phyloP scores from a whole-genome alignment of 1,140 invertebrate species.

The Leucophenga varia region DNA sequence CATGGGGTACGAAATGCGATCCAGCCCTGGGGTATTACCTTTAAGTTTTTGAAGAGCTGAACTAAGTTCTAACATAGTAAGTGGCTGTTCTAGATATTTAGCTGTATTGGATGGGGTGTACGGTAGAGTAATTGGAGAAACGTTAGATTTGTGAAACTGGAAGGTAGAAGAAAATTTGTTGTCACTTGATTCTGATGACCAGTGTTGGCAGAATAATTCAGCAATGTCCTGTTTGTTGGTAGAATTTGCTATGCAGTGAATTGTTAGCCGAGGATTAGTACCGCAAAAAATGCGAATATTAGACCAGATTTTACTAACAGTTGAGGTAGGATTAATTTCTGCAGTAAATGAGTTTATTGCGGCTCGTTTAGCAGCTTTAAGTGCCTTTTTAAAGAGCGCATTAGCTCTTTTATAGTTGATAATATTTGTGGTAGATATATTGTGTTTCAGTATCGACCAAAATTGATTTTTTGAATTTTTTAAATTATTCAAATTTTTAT shows the following conservation, averaged over 20 bases:
- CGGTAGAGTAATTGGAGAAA: neutral
- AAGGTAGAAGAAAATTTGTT: constrained; percentile 7
- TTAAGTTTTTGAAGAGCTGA: neutral
- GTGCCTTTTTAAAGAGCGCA: constrained; percentile 7
- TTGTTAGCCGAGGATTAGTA: constrained; percentile 7
- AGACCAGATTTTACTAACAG: constrained; percentile 13
- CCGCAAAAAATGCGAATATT: constrained; percentile 15
- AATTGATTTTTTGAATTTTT: constrained; percentile 12
- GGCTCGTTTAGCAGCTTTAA: constrained; percentile 11
- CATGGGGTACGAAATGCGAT: constrained; percentile 1
- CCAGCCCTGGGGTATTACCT: constrained; percentile 4
- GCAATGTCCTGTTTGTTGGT: neutral
- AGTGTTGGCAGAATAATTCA: too few relatives aligned
- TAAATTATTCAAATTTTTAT: constrained; percentile 6
- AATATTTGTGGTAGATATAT: constrained; percentile 14
- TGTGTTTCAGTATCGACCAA: constrained; percentile 11
- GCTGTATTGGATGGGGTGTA: constrained; percentile 5
- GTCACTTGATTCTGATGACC: neutral
- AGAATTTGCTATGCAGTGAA: constrained; percentile 7
- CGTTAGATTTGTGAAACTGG: constrained; percentile 5
- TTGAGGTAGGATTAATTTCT: constrained; percentile 9
- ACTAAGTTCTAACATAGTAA: constrained; percentile 1
- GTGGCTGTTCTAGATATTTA: neutral
- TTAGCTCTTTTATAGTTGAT: constrained; percentile 17
- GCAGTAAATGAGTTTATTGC: constrained; percentile 12